Evolutionary conservation across 2,888 invertebrate species (phyloP).

Genomic region (Sphecodes monilicornis): DNA sequence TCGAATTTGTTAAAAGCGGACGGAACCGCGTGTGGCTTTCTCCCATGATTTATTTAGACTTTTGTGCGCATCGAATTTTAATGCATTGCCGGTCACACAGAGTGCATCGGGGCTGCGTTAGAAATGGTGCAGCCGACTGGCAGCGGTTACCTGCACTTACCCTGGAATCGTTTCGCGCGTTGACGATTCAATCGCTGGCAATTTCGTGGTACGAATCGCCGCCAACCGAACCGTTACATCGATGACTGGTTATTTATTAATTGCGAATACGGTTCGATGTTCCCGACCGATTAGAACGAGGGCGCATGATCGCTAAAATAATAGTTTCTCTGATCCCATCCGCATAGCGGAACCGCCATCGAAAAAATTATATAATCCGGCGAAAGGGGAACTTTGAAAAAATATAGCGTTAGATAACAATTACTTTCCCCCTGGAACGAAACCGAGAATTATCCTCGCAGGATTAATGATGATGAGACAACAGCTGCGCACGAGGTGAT

Average conservation of each 20-base stretch:
- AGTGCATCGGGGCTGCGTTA: constrained; percentile 20
- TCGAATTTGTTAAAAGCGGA: constrained; percentile 29
- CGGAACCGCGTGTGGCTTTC: constrained; percentile 55
- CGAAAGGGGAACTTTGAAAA: constrained; percentile 42
- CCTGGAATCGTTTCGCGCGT: constrained; percentile 8
- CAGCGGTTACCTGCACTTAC: constrained; percentile 1
- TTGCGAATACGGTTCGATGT: not conserved
- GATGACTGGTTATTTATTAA: constrained; percentile 27
- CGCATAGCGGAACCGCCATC: constrained; percentile 26
- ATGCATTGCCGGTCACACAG: constrained; percentile 30
- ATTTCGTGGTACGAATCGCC: not conserved
- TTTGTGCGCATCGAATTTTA: constrained; percentile 50
- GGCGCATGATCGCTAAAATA: not conserved
- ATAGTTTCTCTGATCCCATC: not conserved
- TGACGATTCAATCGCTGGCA: constrained; percentile 9
- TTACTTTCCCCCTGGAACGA: constrained; percentile 34
- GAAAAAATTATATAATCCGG: constrained; percentile 54
- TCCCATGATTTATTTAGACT: constrained; percentile 61
- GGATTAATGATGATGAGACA: not conserved
- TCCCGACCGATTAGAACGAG: not conserved
- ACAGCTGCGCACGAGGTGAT: not conserved
- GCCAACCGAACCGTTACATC: not conserved
- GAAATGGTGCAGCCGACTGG: constrained; percentile 25
- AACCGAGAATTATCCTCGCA: not conserved
- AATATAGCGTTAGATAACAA: constrained; percentile 34